Conservation (phyloP, 23 tunicate genomes). For the Pegea sp. region DNA sequence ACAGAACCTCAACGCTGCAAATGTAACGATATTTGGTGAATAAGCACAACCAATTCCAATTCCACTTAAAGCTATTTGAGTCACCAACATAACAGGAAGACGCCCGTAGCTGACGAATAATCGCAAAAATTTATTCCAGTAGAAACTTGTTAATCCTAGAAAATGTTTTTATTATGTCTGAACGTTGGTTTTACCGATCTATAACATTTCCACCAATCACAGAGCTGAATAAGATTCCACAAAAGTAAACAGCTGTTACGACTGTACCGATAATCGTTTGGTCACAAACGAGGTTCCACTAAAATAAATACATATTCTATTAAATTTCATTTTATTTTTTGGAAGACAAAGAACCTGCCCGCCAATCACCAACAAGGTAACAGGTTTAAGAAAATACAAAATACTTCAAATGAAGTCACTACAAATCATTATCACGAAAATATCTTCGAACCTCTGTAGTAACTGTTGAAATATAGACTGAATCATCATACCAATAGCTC, state of each 20-base stretch:
- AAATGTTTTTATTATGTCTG: no score
- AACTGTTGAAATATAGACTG: constrained; percentile 35
- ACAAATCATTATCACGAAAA: background rate
- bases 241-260: constrained; percentile 52
- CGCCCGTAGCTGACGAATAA: constrained; percentile 41
- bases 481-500: constrained; percentile 37
- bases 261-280: constrained; percentile 32
- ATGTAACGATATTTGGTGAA: constrained; percentile 50
- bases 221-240: constrained; percentile 56
- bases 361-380: background rate
- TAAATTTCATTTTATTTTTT: background rate
- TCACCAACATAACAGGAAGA: constrained; percentile 47
- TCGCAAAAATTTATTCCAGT: background rate
- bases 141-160: no score
- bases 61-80: constrained; percentile 40
- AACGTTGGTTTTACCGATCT: constrained; percentile 41
- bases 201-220: constrained; percentile 67
- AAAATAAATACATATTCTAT: background rate
- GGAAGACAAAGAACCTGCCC: no score
- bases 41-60: constrained; percentile 76
- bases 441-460: constrained; percentile 45
- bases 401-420: background rate
- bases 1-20: constrained; percentile 47
- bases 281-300: constrained; percentile 76
- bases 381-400: background rate